Base-by-base conservation (phyloP, 2,797 vertebrate species). In the Karalla daura region DNA sequence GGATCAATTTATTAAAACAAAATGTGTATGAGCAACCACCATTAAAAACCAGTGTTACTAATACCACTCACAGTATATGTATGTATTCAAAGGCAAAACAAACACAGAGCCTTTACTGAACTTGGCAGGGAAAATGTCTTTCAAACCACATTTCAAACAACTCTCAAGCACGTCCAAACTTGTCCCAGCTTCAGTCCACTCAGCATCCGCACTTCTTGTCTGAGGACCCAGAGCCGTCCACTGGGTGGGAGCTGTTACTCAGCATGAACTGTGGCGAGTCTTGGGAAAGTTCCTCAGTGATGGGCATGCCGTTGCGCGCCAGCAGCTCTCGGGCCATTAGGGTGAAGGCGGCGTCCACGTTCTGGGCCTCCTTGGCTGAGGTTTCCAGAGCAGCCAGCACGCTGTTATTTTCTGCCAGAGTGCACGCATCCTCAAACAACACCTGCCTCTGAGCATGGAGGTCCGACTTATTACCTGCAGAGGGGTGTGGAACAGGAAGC, bases 281-380 rank as follows among this genome's bases (percentile, higher is more conserved):
- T 17, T 93, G 93, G 5, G 86, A 80, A 54, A 39, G 11, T 21
- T 96, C 95, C 2, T 93, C 92, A 0, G 88, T 81, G 15, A 95
- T 88, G 47, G 92, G 88, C 84, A 95, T 89, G 54, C 95, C 95
- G 18, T 97, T 96, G 35, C 95, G 91, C 1, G 94, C 95, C 56
- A 99, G 92, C 44, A 99, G 91, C 91, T 98, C 97, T 37, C 92
- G 93, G 9, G 97, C 96, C 96, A 99, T 97, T 51, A 99, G 88
- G 2, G 61, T 41, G 47, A 99, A 99, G 45, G 97, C 96, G 3
- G 96, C 94, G 0, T 98, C 95, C 27, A 99, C 91, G 54, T 99
- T 98, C 81, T 94, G 93, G n/a, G 95, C 94, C 74, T 97, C 95
- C 78, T 98, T 97, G 61, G 97, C 98, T 0, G 97, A 99, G 0